Conservation (phyloP, 2,113 vertebrate genomes). For the Bombycilla garrulus region DNA sequence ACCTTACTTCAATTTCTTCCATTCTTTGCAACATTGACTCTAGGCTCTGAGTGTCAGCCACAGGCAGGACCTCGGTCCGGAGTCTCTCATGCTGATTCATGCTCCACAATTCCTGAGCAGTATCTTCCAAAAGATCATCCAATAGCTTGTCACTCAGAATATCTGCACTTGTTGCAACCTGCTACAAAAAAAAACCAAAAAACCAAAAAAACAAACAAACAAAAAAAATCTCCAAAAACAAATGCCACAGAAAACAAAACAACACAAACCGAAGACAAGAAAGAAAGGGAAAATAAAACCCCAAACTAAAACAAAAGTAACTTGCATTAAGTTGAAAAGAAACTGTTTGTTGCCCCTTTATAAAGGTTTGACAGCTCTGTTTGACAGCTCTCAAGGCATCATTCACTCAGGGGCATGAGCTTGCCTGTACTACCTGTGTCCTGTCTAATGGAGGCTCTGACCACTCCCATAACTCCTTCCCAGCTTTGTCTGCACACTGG, state of each 20-base stretch:
- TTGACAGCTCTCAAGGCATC: neutral
- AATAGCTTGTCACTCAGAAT: conserved; percentile 60
- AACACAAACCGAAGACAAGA: neutral
- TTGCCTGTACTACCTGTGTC: conserved; percentile 68
- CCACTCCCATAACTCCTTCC: conserved; percentile 1
- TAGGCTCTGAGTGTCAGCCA: conserved; percentile 68
- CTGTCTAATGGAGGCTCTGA: conserved; percentile 61
- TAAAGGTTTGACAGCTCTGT: neutral
- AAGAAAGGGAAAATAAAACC: neutral
- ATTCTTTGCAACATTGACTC: conserved; percentile 90
- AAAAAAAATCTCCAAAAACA: neutral
- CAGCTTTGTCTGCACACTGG: neutral
- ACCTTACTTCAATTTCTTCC: conserved; percentile 93
- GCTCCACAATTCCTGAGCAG: conserved; percentile 49
- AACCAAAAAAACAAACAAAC: neutral
- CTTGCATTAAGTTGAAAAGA: neutral
- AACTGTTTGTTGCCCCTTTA: neutral
- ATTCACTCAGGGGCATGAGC: neutral
- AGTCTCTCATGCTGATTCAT: conserved; percentile 38
- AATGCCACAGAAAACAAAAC: neutral
- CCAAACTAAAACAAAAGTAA: neutral
- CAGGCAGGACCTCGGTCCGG: neutral
- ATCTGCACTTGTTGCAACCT: conserved; percentile 68
- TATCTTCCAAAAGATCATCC: conserved; percentile 75
- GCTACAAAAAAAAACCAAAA: neutral